A percentile compares a stretch with the other conserved stretches of the same genome.
Conservation (phyloP, 1,140 invertebrate species). For the Bilobella aurantiaca region DNA sequence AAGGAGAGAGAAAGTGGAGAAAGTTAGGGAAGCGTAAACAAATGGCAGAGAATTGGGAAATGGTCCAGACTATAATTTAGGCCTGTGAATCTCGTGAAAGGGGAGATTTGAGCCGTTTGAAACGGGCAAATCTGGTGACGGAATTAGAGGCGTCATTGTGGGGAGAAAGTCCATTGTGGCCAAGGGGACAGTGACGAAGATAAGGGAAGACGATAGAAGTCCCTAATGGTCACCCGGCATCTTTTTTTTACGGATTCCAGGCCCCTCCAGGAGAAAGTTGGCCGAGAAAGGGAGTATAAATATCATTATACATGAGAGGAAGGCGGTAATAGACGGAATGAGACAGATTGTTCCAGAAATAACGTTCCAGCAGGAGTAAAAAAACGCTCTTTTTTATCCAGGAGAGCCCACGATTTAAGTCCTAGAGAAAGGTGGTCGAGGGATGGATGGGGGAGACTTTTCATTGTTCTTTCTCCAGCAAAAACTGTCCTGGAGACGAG, state of each 20-base stretch:
- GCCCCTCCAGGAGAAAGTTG: constrained; percentile 10
- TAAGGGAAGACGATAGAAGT: not conserved
- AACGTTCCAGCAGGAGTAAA: not conserved
- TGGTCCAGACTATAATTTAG: too few relatives aligned
- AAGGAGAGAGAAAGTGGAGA: too few relatives aligned
- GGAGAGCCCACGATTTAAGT: not conserved
- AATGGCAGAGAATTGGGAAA: too few relatives aligned
- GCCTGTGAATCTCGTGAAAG: too few relatives aligned
- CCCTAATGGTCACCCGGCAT: not conserved
- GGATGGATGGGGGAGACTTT: not conserved
- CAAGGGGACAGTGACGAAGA: not conserved
- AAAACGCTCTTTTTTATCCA: not conserved
- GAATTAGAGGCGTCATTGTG: too few relatives aligned
- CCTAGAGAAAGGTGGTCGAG: not conserved
- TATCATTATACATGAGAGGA: constrained; percentile 11
- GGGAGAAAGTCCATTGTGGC: too few relatives aligned
- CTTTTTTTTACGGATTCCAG: constrained; percentile 16
- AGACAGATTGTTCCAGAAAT: constrained; percentile 14
- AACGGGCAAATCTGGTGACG: too few relatives aligned
- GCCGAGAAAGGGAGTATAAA: constrained; percentile 10
- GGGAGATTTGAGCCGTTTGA: too few relatives aligned
- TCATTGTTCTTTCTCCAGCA: not conserved
- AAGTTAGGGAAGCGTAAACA: too few relatives aligned
- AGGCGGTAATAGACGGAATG: constrained; percentile 6
- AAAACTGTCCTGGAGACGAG: too few relatives aligned